These are phyloP conservation scores for Spilogale gracilis DNA, from an alignment of 2,113 vertebrate genomes.

Conservation along the genomic window DNA sequence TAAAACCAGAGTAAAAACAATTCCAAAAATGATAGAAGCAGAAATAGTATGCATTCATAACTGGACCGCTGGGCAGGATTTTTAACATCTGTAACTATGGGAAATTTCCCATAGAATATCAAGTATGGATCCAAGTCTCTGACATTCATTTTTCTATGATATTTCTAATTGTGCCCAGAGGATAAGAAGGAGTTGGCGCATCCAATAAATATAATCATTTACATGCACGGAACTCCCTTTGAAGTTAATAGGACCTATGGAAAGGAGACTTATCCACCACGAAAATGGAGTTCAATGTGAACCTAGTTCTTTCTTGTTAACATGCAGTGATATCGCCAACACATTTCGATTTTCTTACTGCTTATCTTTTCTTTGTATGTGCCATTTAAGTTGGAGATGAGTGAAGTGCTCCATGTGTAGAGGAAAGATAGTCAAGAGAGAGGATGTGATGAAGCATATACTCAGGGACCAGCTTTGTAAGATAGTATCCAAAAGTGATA, in stretches of 20 bases:
- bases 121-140: constrained; percentile 81
- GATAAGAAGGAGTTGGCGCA: constrained; percentile 82
- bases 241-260: constrained; percentile 84
- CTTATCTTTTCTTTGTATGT: constrained; percentile 79
- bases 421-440: constrained; percentile 70
- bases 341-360: constrained; percentile 75
- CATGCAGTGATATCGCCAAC: constrained; percentile 65
- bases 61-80: constrained; percentile 70
- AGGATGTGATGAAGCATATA: constrained; percentile 32
- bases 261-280: constrained; percentile 63
- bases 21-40: constrained; percentile 54
- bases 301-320: constrained; percentile 75
- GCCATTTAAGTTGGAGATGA: constrained; percentile 72
- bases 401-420: constrained; percentile 73
- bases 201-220: constrained; percentile 85
- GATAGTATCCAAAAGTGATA: constrained; percentile 48
- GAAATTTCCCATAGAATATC: constrained; percentile 81
- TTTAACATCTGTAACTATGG: constrained; percentile 79
- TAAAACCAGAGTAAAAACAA: constrained; percentile 66
- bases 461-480: constrained; percentile 59
- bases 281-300: constrained; percentile 65
- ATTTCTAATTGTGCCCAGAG: constrained; percentile 84
- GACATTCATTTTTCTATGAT: constrained; percentile 83
- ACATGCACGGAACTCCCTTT: constrained; percentile 81
- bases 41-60: constrained; percentile 61